These are phyloP conservation scores for Eulemur macaco DNA, from an alignment of 2,113 vertebrate species.

Conservation along the genomic window DNA sequence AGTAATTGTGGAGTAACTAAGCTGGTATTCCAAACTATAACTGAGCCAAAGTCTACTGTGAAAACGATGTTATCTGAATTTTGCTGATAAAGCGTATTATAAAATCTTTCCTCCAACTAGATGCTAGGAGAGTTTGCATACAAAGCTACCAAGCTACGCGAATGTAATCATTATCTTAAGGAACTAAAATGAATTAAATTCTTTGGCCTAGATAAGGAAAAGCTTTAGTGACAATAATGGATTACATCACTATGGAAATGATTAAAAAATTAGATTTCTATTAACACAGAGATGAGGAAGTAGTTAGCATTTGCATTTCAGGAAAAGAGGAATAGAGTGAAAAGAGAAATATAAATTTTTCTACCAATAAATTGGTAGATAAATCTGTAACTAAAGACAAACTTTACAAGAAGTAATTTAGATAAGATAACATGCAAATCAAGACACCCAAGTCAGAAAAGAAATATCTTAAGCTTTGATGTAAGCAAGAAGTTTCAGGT, in stretches of 20 bases:
- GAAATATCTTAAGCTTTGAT: not conserved
- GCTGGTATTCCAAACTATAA: conserved; percentile 28
- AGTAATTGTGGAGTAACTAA: not conserved
- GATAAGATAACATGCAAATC: not conserved
- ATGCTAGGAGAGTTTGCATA: not conserved
- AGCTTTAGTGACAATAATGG: not conserved
- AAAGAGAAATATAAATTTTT: not conserved
- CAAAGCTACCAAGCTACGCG: not conserved
- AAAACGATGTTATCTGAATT: conserved; percentile 54
- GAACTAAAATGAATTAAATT: not conserved
- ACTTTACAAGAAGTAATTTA: not conserved
- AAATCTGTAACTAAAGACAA: not conserved
- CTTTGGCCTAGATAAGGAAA: conserved; percentile 15
- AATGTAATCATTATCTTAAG: not conserved
- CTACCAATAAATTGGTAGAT: not conserved
- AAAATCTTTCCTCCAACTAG: conserved; percentile 5
- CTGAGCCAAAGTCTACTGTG: conserved; percentile 56
- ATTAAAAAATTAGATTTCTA: not conserved
- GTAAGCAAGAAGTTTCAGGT: not conserved
- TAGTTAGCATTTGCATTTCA: not conserved
- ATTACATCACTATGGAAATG: not conserved
- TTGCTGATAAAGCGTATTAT: conserved; percentile 33
- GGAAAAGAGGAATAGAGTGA: not conserved
- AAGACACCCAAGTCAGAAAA: not conserved
- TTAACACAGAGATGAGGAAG: conserved; percentile 1